These are phyloP conservation scores for Alaudala cheleensis DNA, from an alignment of 2,113 vertebrate genomes.

Conservation along the genomic window DNA sequence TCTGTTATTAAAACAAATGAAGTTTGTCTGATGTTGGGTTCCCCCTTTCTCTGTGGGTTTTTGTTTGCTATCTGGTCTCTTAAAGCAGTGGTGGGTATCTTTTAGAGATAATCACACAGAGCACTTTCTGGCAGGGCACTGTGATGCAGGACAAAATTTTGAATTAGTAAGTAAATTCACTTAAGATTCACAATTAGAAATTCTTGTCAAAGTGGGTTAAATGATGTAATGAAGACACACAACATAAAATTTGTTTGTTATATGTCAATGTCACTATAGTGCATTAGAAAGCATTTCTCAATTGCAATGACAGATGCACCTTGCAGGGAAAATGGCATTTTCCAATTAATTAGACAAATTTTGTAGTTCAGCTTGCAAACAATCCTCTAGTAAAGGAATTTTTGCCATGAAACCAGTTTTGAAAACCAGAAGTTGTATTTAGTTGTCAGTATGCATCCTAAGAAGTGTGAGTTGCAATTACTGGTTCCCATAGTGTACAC, in stretches of 20 bases:
- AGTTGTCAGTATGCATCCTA: background rate
- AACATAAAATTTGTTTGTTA: rapidly evolving
- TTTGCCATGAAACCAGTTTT: background rate
- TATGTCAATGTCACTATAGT: rapidly evolving
- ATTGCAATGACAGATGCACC: background rate
- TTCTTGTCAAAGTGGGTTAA: background rate
- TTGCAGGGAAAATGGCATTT: background rate
- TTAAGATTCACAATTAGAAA: background rate
- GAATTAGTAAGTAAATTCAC: background rate
- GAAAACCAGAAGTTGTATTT: background rate
- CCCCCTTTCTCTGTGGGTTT: background rate
- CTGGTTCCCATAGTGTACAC: background rate
- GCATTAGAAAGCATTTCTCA: background rate
- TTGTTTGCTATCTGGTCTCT: background rate
- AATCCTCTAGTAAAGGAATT: background rate
- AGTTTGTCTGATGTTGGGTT: background rate
- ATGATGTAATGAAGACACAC: background rate
- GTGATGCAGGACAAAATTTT: background rate
- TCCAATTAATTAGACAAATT: background rate
- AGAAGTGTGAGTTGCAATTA: background rate
- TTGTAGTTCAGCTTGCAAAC: background rate
- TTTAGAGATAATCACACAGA: background rate
- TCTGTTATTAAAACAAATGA: background rate
- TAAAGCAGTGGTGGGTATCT: background rate
- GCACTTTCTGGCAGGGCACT: background rate